Evolutionary conservation across 2,888 invertebrate species (phyloP).

Genomic region (Antheraea yamamai): DNA sequence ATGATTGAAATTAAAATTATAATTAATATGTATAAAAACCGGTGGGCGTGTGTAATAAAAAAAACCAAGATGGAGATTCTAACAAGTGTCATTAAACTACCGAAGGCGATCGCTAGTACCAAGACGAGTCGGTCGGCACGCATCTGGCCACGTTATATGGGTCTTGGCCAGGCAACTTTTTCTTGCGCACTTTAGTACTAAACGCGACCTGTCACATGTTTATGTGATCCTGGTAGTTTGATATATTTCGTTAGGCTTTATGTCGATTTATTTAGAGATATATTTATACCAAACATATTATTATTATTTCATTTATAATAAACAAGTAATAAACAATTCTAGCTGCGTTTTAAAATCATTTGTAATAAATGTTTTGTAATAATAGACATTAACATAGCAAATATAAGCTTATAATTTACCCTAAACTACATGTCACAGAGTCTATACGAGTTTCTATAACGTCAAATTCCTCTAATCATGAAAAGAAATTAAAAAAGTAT

Average conservation of each 20-base stretch:
- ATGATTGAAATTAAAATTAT: neutral
- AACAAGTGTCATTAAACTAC: slow-evolving; percentile 30
- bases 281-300: no score
- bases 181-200: slow-evolving; percentile 70
- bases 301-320: no score
- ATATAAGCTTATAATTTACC: no score
- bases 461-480: no score
- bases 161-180: slow-evolving; percentile 82
- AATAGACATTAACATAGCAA: no score
- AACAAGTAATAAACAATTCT: no score
- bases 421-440: no score
- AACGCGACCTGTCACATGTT: slow-evolving; percentile 66
- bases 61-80: slow-evolving; percentile 24
- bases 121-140: slow-evolving; percentile 58
- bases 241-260: slow-evolving; percentile 6
- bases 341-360: neutral
- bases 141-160: slow-evolving; percentile 68
- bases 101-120: slow-evolving; percentile 52
- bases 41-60: slow-evolving; percentile 22
- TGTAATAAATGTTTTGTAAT: no score
- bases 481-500: no score
- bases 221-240: slow-evolving; percentile 58
- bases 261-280: neutral
- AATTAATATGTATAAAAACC: neutral
- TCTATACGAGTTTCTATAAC: no score